Base-by-base conservation (phyloP, 2,797 vertebrate genomes). In the Amblyopsis hoosieri region DNA sequence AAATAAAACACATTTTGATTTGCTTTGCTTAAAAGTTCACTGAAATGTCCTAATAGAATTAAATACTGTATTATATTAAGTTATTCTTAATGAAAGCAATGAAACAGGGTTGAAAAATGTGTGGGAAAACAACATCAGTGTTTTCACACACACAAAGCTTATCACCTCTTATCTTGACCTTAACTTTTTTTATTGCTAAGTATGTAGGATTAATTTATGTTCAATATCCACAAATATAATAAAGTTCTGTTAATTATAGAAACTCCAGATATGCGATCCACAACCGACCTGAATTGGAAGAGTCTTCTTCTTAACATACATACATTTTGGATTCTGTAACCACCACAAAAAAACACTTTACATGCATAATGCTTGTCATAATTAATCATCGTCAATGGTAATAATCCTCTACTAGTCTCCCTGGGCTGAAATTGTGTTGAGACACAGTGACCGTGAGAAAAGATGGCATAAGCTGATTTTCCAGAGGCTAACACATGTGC, bases 341-440 rank as follows among this genome's bases (percentile, higher is more conserved):
- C 52, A 61, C 57, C 67, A 68, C 63, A 69, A 81, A 76, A 76
- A 4, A 62, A 10, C 62, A 70, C 47, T 67, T 68, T 69, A 66
- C 62, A 62, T 69, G 67, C 79, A 75, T 79, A 86, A 65, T 63
- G 61, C 37, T 64, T 65, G 67, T 76, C 80, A 70, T 61, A 62
- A 79, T 76, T 67, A 46, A 83, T 83, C 67, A 71, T 62, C 64
- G 59, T 80, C 73, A 78, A 33, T 1, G 55, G 13, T 50, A 31
- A 45, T 15, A 54, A 63, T 71, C 54, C 31, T 72, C 70, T 15
- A n/a, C 49, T 60, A 45, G 64, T 33, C 45, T 50, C 42, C 54
- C 56, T n/a, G 54, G 52, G 19, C 57, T 53, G 65, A 76, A 62
- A 57, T 12, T 14, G 45, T 49, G 66, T 59, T 62, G 62, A 75